Percentiles rank a stretch among this genome's conserved stretches.
Evolutionary conservation across 1,140 invertebrate genomes (phyloP).

Genomic region (Ganaspis sp.): DNA sequence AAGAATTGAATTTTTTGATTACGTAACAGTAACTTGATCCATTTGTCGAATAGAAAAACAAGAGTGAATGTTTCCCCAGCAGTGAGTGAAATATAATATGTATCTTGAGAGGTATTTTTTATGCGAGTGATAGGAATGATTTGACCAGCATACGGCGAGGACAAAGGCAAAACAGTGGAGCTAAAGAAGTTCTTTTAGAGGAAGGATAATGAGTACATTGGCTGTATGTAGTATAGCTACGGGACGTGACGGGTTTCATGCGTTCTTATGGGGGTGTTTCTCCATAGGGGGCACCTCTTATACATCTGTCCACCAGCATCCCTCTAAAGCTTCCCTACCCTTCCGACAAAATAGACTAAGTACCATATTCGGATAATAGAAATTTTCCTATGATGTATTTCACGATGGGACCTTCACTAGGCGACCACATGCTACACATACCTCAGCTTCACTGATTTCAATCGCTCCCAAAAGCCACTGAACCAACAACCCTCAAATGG

Average conservation of each 20-base stretch:
- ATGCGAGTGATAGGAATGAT: neutral
- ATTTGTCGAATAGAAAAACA: neutral
- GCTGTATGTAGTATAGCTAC: neutral
- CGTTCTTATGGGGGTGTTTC: slow-evolving; percentile 61
- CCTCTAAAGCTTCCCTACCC: slow-evolving; percentile 52
- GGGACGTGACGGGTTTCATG: slow-evolving; percentile 37
- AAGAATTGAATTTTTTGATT: neutral
- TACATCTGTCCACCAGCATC: slow-evolving; percentile 74
- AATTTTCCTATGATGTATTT: slow-evolving; percentile 44
- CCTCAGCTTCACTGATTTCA: slow-evolving; percentile 47
- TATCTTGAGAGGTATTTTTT: neutral
- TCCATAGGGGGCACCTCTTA: slow-evolving; percentile 67
- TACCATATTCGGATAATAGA: slow-evolving; percentile 41
- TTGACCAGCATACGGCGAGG: neutral
- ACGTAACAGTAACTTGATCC: neutral
- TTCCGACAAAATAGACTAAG: slow-evolving; percentile 54
- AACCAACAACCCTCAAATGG: slow-evolving; percentile 1
- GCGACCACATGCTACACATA: slow-evolving; percentile 66
- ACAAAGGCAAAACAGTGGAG: neutral
- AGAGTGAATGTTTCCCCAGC: too few species aligned
- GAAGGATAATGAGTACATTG: slow-evolving; percentile 13
- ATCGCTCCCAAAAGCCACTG: neutral
- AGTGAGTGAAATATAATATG: neutral
- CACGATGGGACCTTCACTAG: slow-evolving; percentile 46
- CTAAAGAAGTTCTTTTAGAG: neutral